Conservation (phyloP, 2,797 vertebrate species). For the Peromyscus melanophrys region DNA sequence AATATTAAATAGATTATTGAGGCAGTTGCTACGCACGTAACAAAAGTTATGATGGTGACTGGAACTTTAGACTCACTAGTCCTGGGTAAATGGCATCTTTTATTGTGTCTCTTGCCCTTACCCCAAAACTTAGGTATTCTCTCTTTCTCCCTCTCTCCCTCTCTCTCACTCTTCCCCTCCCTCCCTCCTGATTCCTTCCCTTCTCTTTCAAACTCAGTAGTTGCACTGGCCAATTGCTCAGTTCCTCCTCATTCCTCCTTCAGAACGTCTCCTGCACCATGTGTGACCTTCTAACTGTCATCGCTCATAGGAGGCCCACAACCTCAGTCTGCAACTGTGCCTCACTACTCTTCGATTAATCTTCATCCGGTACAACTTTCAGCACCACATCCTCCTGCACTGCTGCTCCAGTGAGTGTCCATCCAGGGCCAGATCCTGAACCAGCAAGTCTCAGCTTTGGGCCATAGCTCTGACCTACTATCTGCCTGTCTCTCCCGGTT, state of each 20-base stretch:
- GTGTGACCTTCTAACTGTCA: constrained; percentile 33
- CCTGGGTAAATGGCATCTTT: constrained; percentile 38
- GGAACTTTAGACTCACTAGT: neutral
- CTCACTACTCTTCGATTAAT: neutral
- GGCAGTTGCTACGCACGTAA: neutral
- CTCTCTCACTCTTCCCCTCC: neutral
- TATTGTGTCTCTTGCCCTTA: neutral
- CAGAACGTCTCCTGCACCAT: neutral
- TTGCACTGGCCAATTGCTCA: neutral
- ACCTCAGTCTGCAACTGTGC: neutral
- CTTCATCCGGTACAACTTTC: constrained; percentile 46
- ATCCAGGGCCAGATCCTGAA: neutral
- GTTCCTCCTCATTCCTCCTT: constrained; percentile 38
- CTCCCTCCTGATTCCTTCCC: too few species aligned
- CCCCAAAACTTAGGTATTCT: neutral
- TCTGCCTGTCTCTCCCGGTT: neutral
- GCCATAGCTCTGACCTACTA: neutral
- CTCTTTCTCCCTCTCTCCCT: neutral
- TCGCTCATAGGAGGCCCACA: neutral
- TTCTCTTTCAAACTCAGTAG: neutral
- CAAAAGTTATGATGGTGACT: constrained; percentile 11
- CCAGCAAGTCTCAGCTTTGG: neutral
- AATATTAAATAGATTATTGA: constrained; percentile 25
- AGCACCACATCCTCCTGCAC: neutral
- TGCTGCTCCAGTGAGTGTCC: constrained; percentile 47